A percentile compares a stretch with the other conserved stretches of the same genome.
These are phyloP conservation scores for Naso thynnoides DNA, from an alignment of 2,797 vertebrate species.

Conservation along the genomic window DNA sequence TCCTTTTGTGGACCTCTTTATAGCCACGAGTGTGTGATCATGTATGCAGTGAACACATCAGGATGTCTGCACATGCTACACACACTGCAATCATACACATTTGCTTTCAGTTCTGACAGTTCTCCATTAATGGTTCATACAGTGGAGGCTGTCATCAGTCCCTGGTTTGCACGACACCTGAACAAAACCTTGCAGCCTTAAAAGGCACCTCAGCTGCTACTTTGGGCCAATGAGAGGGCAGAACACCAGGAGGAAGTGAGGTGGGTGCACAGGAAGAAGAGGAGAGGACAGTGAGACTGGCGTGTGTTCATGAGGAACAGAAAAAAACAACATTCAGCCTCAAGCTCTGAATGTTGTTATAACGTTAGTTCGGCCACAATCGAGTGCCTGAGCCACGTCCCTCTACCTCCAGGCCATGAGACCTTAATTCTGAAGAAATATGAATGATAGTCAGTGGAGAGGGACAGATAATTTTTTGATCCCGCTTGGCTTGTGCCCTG, in stretches of 20 bases:
- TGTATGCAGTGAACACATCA: conserved; percentile 11
- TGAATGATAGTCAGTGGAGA: too few species aligned
- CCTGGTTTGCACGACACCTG: conserved; percentile 33
- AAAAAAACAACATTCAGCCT: conserved; percentile 39
- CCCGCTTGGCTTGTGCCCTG: too few species aligned
- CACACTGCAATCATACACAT: background rate
- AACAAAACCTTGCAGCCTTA: conserved; percentile 65
- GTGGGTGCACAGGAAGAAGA: conserved; percentile 56
- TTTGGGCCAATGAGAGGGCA: conserved; percentile 59
- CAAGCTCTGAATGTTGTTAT: conserved; percentile 38
- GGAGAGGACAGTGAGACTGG: conserved; percentile 27
- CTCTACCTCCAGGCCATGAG: too few species aligned
- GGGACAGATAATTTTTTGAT: too few species aligned
- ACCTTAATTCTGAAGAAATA: too few species aligned
- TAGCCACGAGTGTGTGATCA: background rate
- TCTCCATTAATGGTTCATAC: conserved; percentile 25
- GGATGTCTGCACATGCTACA: background rate
- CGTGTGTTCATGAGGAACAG: conserved; percentile 42
- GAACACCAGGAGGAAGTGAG: conserved; percentile 68
- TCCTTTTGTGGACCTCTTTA: background rate
- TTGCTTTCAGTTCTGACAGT: background rate
- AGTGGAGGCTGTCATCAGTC: conserved; percentile 12
- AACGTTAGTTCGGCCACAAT: conserved; percentile 14
- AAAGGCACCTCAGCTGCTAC: conserved; percentile 66
- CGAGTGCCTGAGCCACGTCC: too few species aligned